phyloP scores from a whole-genome alignment of 2,797 vertebrate genomes.

The Pseudochirops corinnae region DNA sequence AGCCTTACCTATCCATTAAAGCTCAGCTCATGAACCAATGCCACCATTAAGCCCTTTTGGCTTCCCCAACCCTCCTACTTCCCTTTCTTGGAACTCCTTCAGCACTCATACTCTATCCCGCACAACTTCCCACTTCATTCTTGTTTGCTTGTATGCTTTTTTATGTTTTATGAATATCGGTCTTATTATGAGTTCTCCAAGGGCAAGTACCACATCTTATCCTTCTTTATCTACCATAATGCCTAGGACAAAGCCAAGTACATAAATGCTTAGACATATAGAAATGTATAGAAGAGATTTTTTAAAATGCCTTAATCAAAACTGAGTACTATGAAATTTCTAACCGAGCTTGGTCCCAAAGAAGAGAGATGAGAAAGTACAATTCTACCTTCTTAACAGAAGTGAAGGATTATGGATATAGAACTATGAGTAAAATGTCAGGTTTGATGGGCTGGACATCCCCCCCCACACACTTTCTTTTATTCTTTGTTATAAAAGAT shows the following conservation, averaged over 20 bases:
- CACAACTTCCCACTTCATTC: neutral
- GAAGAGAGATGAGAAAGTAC: neutral
- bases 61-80: neutral
- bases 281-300: neutral
- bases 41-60: neutral
- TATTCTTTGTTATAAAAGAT: neutral
- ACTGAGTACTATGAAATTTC: neutral
- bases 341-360: neutral
- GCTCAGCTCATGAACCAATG: neutral
- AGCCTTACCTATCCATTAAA: neutral
- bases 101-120: neutral
- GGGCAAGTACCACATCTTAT: neutral
- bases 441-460: neutral
- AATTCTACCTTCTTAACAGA: neutral
- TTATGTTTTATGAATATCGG: neutral
- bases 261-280: neutral
- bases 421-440: neutral
- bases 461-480: neutral
- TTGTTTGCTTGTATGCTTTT: neutral
- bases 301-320: neutral
- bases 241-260: neutral
- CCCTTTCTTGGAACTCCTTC: neutral
- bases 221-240: neutral
- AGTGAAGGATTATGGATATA: neutral
- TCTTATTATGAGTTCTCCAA: neutral